Evolutionary conservation across 2,113 vertebrate genomes (phyloP), one percentile per base, ranked within the genome.

Genomic region (Pachypanchax playfairii): DNA sequence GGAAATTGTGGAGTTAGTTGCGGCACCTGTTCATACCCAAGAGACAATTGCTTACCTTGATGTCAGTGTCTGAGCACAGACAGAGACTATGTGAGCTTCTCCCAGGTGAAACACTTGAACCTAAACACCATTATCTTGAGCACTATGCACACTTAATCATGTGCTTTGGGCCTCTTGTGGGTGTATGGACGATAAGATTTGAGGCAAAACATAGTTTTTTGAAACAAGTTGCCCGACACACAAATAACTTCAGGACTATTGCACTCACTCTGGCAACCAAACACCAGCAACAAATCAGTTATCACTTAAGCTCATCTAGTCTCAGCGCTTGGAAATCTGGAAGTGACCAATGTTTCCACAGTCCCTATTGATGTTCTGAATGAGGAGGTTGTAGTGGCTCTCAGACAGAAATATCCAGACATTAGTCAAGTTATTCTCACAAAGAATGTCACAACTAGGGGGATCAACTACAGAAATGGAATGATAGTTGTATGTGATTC

Each of bases 41-140:
- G 41, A 43, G 18, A 43, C 18, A 21, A 43, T 43, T 20, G 41
- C 41, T 18, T 43, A 43, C 41, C 41, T 43, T n/a, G 38, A 41
- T 41, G 38, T 41, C 15, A 41, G 38, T 41, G 38, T 41, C 41
- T 21, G 41, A 43, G 20, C 41, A 43, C 18, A 43, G 41, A 43
- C 18, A 43, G 1, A 43, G 41, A 41, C 17, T 41, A 41, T 17
- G 15, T 41, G 38, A 41, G 38, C 38, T 41, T 41, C 7, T 41
- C 6, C 41, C n/a, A 21, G 41, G 6, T 8, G 41, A 10, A 10
- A 9, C 18, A 21, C 41, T 70, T 3, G 2, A 7, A 39, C 80
- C 75, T 7, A 75, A 75, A 49, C 67, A 75, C 28, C 61, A 79
- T 35, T 82, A 28, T 18, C 48, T 73, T n/a, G 65, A 79, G 18